These are phyloP conservation scores for Chelonoidis abingdonii DNA, from an alignment of 2,113 vertebrate genomes.

Conservation along the genomic window DNA sequence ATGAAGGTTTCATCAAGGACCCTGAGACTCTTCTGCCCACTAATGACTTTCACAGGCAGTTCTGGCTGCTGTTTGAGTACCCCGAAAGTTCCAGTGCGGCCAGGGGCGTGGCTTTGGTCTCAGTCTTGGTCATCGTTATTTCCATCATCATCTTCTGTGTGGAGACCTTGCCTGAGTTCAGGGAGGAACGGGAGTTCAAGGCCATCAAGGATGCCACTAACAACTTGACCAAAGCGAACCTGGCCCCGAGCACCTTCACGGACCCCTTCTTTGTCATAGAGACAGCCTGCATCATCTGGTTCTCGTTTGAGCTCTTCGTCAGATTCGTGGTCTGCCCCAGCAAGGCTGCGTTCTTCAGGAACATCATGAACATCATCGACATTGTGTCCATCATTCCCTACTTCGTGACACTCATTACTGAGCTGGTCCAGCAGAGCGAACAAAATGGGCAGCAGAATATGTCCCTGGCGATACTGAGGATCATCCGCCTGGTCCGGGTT, in stretches of 20 bases:
- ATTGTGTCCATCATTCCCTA: slow-evolving; percentile 96
- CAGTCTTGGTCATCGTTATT: slow-evolving; percentile 93
- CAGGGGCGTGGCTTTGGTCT: slow-evolving; percentile 91
- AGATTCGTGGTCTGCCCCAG: slow-evolving; percentile 94
- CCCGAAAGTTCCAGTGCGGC: slow-evolving; percentile 95
- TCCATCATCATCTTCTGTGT: slow-evolving; percentile 98
- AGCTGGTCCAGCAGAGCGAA: slow-evolving; percentile 86
- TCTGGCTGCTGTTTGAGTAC: slow-evolving; percentile 97
- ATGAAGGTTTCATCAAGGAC: slow-evolving; percentile 96
- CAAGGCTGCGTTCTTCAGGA: slow-evolving; percentile 93
- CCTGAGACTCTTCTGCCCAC: slow-evolving; percentile 88
- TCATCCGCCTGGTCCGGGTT: slow-evolving; percentile 96
- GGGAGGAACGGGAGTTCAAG: slow-evolving; percentile 85
- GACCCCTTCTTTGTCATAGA: slow-evolving; percentile 97
- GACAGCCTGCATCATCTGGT: slow-evolving; percentile 95
- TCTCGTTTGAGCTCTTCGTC: slow-evolving; percentile 91
- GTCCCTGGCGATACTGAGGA: slow-evolving; percentile 94
- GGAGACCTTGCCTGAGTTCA: slow-evolving; percentile 95
- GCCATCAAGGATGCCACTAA: slow-evolving; percentile 57
- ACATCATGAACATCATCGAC: slow-evolving; percentile 98
- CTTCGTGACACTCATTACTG: slow-evolving; percentile 92
- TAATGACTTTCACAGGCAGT: slow-evolving; percentile 90
- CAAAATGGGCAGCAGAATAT: slow-evolving; percentile 92
- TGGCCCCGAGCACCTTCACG: slow-evolving; percentile 82
- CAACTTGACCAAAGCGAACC: slow-evolving; percentile 62